A percentile compares a stretch with the other conserved stretches of the same genome.
Conservation (phyloP, 2,888 invertebrate genomes). For the Macrophya annulata region DNA sequence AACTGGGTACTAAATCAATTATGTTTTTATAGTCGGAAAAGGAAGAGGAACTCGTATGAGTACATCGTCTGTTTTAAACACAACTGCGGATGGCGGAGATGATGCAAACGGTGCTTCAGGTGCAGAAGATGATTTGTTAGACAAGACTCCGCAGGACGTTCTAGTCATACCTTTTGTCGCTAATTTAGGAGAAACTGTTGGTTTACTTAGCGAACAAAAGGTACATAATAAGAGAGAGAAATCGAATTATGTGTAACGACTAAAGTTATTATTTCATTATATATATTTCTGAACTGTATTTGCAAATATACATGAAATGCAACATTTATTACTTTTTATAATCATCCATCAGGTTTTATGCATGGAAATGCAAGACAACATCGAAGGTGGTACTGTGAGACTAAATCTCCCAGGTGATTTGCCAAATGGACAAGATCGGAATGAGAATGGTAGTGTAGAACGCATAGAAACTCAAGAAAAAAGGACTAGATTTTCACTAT, state of each 20-base stretch:
- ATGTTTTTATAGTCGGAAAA: conserved; percentile 66
- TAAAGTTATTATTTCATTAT: conserved; percentile 22
- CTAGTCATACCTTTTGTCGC: conserved; percentile 86
- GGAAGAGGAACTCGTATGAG: conserved; percentile 69
- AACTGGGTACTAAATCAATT: conserved; percentile 5
- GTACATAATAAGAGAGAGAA: conserved; percentile 80
- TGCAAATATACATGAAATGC: neutral
- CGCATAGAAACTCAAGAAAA: conserved; percentile 79
- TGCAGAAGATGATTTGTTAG: conserved; percentile 72
- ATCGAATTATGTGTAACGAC: neutral
- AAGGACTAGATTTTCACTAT: conserved; percentile 87
- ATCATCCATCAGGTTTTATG: conserved; percentile 71
- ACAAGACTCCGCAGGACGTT: conserved; percentile 81
- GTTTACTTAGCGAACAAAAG: conserved; percentile 86
- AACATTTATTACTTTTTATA: neutral
- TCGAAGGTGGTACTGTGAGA: conserved; percentile 69
- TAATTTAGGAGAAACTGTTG: conserved; percentile 83
- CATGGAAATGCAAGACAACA: conserved; percentile 72
- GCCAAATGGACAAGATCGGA: conserved; percentile 76
- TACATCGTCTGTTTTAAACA: conserved; percentile 70
- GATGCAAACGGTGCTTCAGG: conserved; percentile 73
- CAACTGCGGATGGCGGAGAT: conserved; percentile 69
- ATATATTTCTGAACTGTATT: conserved; percentile 38
- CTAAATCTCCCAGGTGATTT: conserved; percentile 72
- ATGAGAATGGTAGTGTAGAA: conserved; percentile 71